These are phyloP conservation scores for Choloepus didactylus DNA, from an alignment of 2,797 vertebrate species.

Conservation along the genomic window DNA sequence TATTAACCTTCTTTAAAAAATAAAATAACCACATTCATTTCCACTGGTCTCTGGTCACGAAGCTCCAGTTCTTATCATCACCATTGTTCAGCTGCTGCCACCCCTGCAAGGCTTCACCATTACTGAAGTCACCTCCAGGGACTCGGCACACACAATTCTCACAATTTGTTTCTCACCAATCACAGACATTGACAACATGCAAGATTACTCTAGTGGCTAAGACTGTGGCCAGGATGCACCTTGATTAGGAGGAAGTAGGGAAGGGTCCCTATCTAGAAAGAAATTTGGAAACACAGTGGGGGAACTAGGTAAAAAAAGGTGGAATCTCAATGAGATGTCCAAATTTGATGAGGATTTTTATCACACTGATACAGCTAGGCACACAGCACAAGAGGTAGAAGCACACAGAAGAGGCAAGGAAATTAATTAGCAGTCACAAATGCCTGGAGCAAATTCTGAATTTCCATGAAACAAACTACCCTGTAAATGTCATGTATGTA, in stretches of 20 bases:
- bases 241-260: slow-evolving; percentile 91
- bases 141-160: neutral
- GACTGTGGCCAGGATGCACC: slow-evolving; percentile 92
- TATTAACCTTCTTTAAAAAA: neutral
- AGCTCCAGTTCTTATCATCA: rapidly evolving
- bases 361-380: slow-evolving; percentile 89
- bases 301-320: slow-evolving; percentile 94
- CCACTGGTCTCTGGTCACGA: rapidly evolving
- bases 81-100: neutral
- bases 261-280: slow-evolving; percentile 89
- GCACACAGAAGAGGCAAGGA: slow-evolving; percentile 92
- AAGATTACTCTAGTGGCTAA: slow-evolving; percentile 92
- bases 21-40: slow-evolving; percentile 69
- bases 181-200: slow-evolving; percentile 84
- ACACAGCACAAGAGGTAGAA: slow-evolving; percentile 91
- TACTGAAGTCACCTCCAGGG: neutral
- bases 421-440: slow-evolving; percentile 91
- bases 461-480: slow-evolving; percentile 93
- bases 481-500: slow-evolving; percentile 92
- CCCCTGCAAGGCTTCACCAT: neutral
- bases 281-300: slow-evolving; percentile 94
- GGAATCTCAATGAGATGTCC: slow-evolving; percentile 93
- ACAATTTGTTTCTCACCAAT: neutral
- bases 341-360: slow-evolving; percentile 94
- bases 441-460: slow-evolving; percentile 92